Evolutionary conservation across 1,140 invertebrate species (phyloP), one percentile per base, ranked within the genome.

Genomic region (Helicorthomorpha holstii): DNA sequence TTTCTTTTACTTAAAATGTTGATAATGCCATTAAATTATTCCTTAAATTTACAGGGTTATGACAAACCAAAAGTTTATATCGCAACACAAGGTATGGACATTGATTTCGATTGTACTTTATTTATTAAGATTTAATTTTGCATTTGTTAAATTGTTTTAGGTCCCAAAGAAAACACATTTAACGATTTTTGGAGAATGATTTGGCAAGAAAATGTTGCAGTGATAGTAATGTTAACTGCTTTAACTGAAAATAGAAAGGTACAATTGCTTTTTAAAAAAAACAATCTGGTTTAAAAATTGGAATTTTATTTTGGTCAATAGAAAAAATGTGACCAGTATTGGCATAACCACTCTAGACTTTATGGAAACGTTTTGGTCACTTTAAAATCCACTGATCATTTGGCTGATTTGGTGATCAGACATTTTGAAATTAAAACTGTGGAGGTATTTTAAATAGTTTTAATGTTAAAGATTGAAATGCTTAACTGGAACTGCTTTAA

Each of bases 261-360:
- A 19, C 43, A 45, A 10, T 45, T 45, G 43, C 19, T 34, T 34
- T 7, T 7, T 7, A 34, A 34, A 34, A n/a, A 16, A 34, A 7
- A 34, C 29, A 34, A 7, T 34, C 16, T 34, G 7, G 7, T 34
- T 34, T 16, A 34, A 7, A 16, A 34, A 7, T 34, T 34, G 16
- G 16, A 34, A 7, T 34, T 7, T 34, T 34, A 7, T 34, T 34
- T 34, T 34, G n/a, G n/a, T n/a, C n/a, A n/a, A n/a, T 49, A 77
- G 73, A 67, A 69, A 53, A 82, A 82, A 60, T 82, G 80, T 60
- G 68, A 75, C 56, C 72, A 77, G 58, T 82, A 82, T 65, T 81
- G 75, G 62, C 79, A 80, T 0, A 69, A 71, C 55, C 69, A 67
- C 56, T 54, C 24, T 3, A 53, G 51, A 29, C 24, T 48, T 24